Evolutionary conservation across 2,113 vertebrate species (phyloP).

Genomic region (Xenus cinereus): DNA sequence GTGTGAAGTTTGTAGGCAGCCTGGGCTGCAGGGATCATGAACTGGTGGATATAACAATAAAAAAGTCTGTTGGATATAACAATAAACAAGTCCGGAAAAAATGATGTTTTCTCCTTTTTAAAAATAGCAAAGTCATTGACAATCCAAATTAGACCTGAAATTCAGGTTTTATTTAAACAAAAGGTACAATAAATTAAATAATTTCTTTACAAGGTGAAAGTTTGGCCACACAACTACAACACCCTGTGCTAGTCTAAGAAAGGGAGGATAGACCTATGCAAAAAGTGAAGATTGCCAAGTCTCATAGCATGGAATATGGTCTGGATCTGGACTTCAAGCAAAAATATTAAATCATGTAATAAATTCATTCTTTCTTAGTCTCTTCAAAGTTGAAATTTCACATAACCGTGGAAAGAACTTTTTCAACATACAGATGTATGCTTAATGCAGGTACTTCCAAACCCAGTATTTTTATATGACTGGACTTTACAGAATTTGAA

Average conservation of each 20-base stretch:
- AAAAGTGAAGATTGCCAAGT: not conserved
- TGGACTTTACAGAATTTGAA: slow-evolving; percentile 37
- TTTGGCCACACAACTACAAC: not conserved
- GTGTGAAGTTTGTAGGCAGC: not conserved
- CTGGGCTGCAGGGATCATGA: not conserved
- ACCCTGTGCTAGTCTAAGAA: not conserved
- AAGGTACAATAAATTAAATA: not conserved
- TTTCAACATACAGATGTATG: not conserved
- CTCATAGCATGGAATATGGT: not conserved
- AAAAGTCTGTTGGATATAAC: not conserved
- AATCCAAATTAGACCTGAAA: not conserved
- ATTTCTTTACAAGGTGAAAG: not conserved
- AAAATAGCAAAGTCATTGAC: not conserved
- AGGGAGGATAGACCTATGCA: not conserved
- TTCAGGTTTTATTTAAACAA: not conserved
- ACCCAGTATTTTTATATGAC: slow-evolving; percentile 41
- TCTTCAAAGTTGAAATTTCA: not conserved
- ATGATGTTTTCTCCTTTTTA: not conserved
- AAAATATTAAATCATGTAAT: not conserved
- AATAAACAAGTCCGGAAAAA: not conserved
- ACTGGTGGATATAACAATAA: not conserved
- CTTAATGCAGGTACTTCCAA: not conserved
- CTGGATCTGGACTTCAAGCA: not conserved
- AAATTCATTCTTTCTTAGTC: not conserved
- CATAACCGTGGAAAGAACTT: not conserved